These are phyloP conservation scores for Acropora tenuis DNA, from an alignment of 64 coral and sea anemone genomes.

Conservation along the genomic window DNA sequence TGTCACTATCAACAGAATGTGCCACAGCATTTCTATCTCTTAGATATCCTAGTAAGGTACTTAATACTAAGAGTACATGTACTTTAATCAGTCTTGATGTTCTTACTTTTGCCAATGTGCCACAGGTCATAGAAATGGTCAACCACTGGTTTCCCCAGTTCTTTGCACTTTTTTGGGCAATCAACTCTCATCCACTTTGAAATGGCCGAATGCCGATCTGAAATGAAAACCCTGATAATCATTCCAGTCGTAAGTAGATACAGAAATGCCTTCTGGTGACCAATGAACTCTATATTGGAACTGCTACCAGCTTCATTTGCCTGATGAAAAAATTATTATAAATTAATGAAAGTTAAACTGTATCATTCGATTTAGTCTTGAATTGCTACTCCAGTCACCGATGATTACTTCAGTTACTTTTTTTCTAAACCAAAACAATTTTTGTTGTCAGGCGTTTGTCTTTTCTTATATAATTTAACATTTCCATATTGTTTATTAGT, in stretches of 20 bases:
- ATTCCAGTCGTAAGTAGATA: constrained; percentile 33
- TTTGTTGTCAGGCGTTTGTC: no score
- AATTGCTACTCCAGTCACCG: not conserved
- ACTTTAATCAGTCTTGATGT: not conserved
- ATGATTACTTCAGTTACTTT: no score
- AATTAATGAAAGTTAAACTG: not conserved
- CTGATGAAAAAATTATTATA: no score
- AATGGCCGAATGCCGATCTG: constrained; percentile 50
- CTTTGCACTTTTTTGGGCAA: constrained; percentile 52
- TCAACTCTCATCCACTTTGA: constrained; percentile 65
- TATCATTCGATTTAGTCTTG: not conserved
- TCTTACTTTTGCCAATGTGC: constrained; percentile 73
- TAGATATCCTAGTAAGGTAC: not conserved
- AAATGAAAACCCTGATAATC: constrained; percentile 35
- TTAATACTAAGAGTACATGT: not conserved
- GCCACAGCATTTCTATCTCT: no score
- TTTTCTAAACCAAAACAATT: no score
- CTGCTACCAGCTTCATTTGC: constrained; percentile 21
- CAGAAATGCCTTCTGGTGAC: constrained; percentile 19
- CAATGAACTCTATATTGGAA: constrained; percentile 39
- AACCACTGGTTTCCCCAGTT: constrained; percentile 48
- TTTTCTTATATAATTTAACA: no score
- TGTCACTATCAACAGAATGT: no score
- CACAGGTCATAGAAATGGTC: constrained; percentile 57
- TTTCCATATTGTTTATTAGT: no score